These are phyloP conservation scores for Mesorhabditis spiculigera DNA, from an alignment of 2,888 invertebrate species.

Conservation along the genomic window DNA sequence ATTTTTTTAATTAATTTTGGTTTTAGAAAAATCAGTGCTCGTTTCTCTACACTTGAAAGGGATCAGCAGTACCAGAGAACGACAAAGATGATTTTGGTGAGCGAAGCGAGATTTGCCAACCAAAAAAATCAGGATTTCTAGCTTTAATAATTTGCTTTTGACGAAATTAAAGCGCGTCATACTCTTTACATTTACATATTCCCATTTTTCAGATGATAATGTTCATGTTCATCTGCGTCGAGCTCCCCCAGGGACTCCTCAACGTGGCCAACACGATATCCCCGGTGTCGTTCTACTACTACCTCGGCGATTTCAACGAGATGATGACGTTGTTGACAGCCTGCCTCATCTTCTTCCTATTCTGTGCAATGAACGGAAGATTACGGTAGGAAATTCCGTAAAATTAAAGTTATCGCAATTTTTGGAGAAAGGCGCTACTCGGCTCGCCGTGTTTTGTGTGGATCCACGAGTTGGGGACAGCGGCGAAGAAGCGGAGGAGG, in stretches of 20 bases:
- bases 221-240: conserved; percentile 51
- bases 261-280: conserved; percentile 37
- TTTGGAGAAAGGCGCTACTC: not conserved
- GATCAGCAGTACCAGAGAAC: conserved; percentile 50
- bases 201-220: conserved; percentile 49
- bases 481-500: conserved; percentile 1
- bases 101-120: too few relatives aligned
- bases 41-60: conserved; percentile 41
- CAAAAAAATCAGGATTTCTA: too few relatives aligned
- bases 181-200: too few relatives aligned
- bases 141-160: too few relatives aligned
- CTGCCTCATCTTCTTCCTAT: conserved; percentile 48
- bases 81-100: conserved; percentile 49
- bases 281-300: conserved; percentile 18
- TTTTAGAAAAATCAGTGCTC: conserved; percentile 32
- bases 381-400: conserved; percentile 16
- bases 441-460: not conserved
- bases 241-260: conserved; percentile 49
- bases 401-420: not conserved
- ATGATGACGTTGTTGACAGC: conserved; percentile 50
- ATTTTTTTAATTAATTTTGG: not conserved
- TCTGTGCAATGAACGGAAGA: conserved; percentile 49
- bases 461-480: not conserved
- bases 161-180: too few relatives aligned
- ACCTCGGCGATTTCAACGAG: conserved; percentile 46